Evolutionary conservation across 2,113 vertebrate genomes (phyloP).

Genomic region (Gambusia holbrooki): DNA sequence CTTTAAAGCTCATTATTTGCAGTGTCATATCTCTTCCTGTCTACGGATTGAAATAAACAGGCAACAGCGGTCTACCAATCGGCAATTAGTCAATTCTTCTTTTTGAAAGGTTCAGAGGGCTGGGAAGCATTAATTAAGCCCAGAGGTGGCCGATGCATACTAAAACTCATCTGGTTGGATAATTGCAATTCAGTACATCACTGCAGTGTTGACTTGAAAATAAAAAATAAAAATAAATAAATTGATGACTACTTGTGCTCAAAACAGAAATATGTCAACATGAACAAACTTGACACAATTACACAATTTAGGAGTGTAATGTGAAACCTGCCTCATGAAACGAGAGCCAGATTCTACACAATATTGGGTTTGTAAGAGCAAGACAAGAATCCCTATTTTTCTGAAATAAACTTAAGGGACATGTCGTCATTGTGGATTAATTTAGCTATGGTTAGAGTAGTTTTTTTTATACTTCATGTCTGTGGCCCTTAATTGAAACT

Average conservation of each 20-base stretch:
- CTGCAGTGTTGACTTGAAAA: slow-evolving; percentile 16
- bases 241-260: slow-evolving; percentile 12
- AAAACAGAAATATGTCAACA: slow-evolving; percentile 30
- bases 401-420: no score
- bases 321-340: no score
- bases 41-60: slow-evolving; percentile 29
- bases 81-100: slow-evolving; percentile 53
- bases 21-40: slow-evolving; percentile 28
- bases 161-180: slow-evolving; percentile 52
- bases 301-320: not conserved
- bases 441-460: no score
- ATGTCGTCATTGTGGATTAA: no score
- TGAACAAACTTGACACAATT: slow-evolving; percentile 18
- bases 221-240: not conserved
- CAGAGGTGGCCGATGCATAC: slow-evolving; percentile 50
- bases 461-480: no score
- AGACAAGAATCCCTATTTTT: no score
- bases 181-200: slow-evolving; percentile 28
- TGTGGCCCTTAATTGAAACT: no score
- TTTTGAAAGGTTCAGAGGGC: slow-evolving; percentile 56
- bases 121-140: slow-evolving; percentile 53
- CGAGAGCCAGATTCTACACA: no score
- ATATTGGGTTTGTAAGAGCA: no score
- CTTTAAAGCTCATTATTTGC: slow-evolving; percentile 2
- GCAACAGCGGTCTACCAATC: slow-evolving; percentile 16